Base-by-base conservation (phyloP, 2,797 vertebrate genomes). In the Podarcis lilfordi region DNA sequence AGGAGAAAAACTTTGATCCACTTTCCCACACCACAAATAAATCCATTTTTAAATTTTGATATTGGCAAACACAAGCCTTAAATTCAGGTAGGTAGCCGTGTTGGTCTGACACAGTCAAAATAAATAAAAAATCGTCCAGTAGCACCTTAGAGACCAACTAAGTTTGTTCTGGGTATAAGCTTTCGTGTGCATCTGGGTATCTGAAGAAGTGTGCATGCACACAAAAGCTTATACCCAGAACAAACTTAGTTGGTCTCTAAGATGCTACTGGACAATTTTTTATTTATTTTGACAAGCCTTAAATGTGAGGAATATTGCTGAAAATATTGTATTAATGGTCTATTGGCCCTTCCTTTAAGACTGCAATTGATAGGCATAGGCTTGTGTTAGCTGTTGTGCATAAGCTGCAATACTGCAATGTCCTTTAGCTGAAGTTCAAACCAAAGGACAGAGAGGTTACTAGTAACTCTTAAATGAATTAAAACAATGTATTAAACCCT, bases 401-500 rank as follows among this genome's bases (percentile, higher is more conserved):
- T 64, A n/a, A 88, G 87, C 88, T 86, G 91, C 94, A 93, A 95
- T 71, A 81, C 55, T n/a, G 25, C 10, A 69, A 19, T 43, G 29
- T 29, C 83, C 4, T 59, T 64, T 10, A 78, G 43, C n/a, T 59
- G 88, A 94, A 91, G 93, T 91, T 82, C 86, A 86, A 45, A 81
- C 81, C 86, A 87, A 94, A 91, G 92, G 90, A 88, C 88, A 94
- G 88, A 79, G 43, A 92, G 86, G 66, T 89, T 92, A 45, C 68
- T 81, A 91, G 85, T 79, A 90, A 94, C 90, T 93, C 85, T 91
- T 91, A 93, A 92, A 91, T 71, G 71, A 91, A 93, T 95, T 86
- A 87, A 93, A 94, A 83, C 91, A 89, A 95, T 92, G 81, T 91
- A 91, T 92, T 94, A 95, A 91, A 89, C 88, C 89, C 86, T 90